Base-by-base conservation (phyloP, 2,113 vertebrate species). In the Syrrhaptes paradoxus region DNA sequence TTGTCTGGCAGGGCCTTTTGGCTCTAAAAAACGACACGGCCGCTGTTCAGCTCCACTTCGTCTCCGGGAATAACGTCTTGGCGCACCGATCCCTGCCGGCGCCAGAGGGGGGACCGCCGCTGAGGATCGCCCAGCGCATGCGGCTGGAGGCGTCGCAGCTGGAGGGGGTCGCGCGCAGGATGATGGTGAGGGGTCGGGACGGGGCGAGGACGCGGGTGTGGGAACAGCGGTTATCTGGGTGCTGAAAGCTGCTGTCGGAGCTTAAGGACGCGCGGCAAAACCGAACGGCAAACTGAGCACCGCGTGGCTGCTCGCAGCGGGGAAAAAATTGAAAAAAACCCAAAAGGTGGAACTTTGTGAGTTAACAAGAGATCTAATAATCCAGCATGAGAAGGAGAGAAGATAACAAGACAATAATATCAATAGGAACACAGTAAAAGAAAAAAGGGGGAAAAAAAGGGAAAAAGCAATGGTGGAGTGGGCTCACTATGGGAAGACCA, bases 111-210 rank as follows among this genome's bases (percentile, higher is more conserved):
- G 99, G 99, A 2, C 98, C 99, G 32, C 98, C 99, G 0, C 98
- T 99, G 93, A 97, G 99, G 19, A 99, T 99, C 6, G 99, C 99
- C 11, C 99, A 99, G 98, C 98, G 99, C 96, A 99, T 99, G 99
- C 98, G 99, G 25, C 98, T 99, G 11, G 99, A 99, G 96, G 98
- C 98, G 18, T 99, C 99, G 1, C 99, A 99, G 96, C 97, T 99
- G 72, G 99, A 99, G 81, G 99, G 99, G 2, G 99, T 99, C 19
- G 98, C 99, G 2, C 98, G 99, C 28, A 98, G 99, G 17, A 99
- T 99, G 99, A 99, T 98, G 94, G 99, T 99, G 91, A 94, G 95
- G 31, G 67, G 5, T 2, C 0, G 7, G 46, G 5, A 1, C 0
- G 32, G 84, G 82, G 11, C 9, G 5, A 28, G 61, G 59, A 1